Evolutionary conservation across 2,113 vertebrate genomes (phyloP).

Genomic region (Psilopsiagon aymara): DNA sequence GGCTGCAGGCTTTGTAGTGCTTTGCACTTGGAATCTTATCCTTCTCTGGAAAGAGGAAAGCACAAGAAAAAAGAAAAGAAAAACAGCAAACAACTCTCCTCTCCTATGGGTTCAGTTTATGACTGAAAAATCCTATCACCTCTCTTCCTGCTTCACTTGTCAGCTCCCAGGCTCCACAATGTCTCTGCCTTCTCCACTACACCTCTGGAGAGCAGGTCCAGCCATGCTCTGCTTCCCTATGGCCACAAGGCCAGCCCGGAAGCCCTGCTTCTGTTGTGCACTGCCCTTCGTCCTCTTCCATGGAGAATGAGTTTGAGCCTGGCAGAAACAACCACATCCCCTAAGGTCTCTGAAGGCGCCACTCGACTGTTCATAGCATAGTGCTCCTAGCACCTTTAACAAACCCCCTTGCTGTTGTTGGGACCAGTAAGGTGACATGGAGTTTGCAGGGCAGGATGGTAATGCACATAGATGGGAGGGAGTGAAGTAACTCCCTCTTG

Average conservation of each 20-base stretch:
- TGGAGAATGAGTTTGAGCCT: not conserved
- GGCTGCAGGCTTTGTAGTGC: not conserved
- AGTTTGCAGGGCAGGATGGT: not conserved
- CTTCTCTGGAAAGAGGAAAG: not conserved
- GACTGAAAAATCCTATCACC: not conserved
- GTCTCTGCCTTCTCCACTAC: not conserved
- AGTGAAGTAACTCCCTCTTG: not conserved
- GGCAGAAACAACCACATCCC: not conserved
- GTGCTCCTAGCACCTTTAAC: rapidly evolving
- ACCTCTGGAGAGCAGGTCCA: not conserved
- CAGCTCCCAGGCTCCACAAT: not conserved
- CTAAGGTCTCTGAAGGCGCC: not conserved
- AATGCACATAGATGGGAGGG: rapidly evolving
- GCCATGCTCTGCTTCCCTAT: rapidly evolving
- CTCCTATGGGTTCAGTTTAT: not conserved
- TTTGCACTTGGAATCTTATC: not conserved
- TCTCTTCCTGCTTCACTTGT: not conserved
- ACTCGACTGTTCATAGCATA: rapidly evolving
- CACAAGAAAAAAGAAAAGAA: rapidly evolving
- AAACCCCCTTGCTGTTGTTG: rapidly evolving
- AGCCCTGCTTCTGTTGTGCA: rapidly evolving
- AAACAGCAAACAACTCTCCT: not conserved
- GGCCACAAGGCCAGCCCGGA: rapidly evolving
- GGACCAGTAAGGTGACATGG: too few species aligned
- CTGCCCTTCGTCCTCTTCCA: not conserved